Evolutionary conservation across 2,797 vertebrate genomes (phyloP).

Genomic region (Echiichthys vipera): DNA sequence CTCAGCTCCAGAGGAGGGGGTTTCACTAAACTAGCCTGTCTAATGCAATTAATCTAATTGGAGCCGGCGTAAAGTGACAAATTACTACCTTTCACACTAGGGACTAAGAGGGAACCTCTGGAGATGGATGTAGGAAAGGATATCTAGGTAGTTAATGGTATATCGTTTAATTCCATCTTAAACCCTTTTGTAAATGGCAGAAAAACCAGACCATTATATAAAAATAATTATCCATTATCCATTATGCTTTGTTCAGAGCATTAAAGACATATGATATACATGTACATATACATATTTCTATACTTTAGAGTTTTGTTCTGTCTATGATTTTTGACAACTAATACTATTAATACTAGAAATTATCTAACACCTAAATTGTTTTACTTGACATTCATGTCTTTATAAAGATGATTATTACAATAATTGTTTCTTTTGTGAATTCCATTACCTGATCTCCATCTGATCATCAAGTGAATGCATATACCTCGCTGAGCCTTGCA

Average conservation of each 20-base stretch:
- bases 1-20: conserved; percentile 82
- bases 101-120: conserved; percentile 76
- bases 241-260: conserved; percentile 24
- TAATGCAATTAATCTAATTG: conserved; percentile 86
- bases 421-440: conserved; percentile 9
- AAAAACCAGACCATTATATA: conserved; percentile 48
- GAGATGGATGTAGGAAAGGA: conserved; percentile 74
- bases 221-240: conserved; percentile 54
- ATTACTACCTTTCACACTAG: conserved; percentile 93
- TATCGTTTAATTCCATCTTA: conserved; percentile 69
- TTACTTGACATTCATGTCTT: neutral
- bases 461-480: conserved; percentile 46
- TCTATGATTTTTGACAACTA: neutral
- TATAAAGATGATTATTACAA: conserved; percentile 14
- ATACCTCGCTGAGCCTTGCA: conserved; percentile 36
- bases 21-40: conserved; percentile 79
- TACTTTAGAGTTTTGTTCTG: neutral
- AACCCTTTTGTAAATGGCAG: conserved; percentile 56
- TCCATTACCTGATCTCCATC: no score
- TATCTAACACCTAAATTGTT: neutral
- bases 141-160: conserved; percentile 73
- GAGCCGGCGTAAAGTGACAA: conserved; percentile 89
- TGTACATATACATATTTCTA: neutral
- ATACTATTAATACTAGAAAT: conserved; percentile 6
- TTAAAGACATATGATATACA: conserved; percentile 11